phyloP scores from a whole-genome alignment of 1,140 invertebrate genomes.

The Maniola jurtina region DNA sequence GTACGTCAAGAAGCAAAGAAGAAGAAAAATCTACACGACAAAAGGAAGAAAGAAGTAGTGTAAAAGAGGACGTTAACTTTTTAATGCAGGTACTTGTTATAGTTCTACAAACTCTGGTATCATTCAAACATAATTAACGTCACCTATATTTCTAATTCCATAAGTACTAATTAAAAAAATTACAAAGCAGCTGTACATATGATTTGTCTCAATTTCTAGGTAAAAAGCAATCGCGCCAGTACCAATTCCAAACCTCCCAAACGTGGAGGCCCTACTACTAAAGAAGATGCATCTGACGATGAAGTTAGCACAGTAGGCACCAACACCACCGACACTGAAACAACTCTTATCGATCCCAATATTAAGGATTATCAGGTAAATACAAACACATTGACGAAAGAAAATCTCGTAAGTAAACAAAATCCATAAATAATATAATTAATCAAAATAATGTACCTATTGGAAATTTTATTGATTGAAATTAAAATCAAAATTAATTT shows the following conservation, averaged over 20 bases:
- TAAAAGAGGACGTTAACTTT: slow-evolving; percentile 81
- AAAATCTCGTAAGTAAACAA: background rate
- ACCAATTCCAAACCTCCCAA: slow-evolving; percentile 61
- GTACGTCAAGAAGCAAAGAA: slow-evolving; percentile 70
- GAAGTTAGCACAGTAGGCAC: slow-evolving; percentile 69
- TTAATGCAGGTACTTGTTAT: slow-evolving; percentile 77
- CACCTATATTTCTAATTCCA: too few species aligned
- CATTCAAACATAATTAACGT: background rate
- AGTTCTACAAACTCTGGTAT: background rate
- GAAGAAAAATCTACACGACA: slow-evolving; percentile 55
- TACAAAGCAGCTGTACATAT: too few species aligned
- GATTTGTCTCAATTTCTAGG: slow-evolving; percentile 36
- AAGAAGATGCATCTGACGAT: slow-evolving; percentile 72
- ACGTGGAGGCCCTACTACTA: slow-evolving; percentile 65
- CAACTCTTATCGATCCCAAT: slow-evolving; percentile 67
- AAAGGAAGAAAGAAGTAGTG: slow-evolving; percentile 54
- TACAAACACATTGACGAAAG: background rate
- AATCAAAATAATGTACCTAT: too few species aligned
- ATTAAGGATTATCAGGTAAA: slow-evolving; percentile 71
- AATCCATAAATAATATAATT: too few species aligned
- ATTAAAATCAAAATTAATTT: slow-evolving; percentile 5
- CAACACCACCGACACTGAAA: slow-evolving; percentile 74
- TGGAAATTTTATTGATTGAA: background rate
- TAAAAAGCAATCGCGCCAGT: slow-evolving; percentile 55
- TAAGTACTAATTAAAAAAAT: too few species aligned